phyloP scores from a whole-genome alignment of 2,113 vertebrate species.

The Zosterops lateralis region DNA sequence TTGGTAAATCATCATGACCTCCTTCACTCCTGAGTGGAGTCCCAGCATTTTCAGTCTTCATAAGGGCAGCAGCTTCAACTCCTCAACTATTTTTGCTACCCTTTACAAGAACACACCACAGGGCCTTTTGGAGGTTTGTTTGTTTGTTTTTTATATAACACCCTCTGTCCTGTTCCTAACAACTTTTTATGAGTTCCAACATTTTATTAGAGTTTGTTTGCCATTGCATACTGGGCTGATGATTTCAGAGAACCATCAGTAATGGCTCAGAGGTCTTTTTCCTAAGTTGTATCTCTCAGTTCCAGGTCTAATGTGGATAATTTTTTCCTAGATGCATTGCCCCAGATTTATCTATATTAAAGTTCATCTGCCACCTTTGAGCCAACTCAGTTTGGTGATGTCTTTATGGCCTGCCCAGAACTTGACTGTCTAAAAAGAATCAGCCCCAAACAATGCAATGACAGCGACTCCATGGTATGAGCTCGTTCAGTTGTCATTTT shows the following conservation, averaged over 20 bases:
- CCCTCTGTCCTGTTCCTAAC: neutral
- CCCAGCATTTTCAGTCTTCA: neutral
- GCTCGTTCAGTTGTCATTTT: neutral
- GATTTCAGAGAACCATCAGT: conserved; percentile 17
- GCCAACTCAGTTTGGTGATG: neutral
- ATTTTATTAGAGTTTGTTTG: neutral
- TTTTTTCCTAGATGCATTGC: conserved; percentile 19
- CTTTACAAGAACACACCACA: neutral
- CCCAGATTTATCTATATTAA: neutral
- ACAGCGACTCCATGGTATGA: neutral
- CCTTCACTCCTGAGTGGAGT: neutral
- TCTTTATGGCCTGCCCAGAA: neutral
- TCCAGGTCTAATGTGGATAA: neutral
- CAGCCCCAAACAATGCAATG: neutral
- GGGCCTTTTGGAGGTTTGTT: neutral
- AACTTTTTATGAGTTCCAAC: neutral
- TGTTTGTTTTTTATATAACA: neutral
- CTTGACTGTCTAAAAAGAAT: neutral
- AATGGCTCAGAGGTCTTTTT: neutral
- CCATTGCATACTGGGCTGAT: neutral
- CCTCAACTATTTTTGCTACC: neutral
- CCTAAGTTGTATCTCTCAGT: neutral
- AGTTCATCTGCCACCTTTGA: neutral
- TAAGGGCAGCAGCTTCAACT: neutral
- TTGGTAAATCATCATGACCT: neutral